Conservation (phyloP, 2,113 vertebrate genomes). For the Beaufortia kweichowensis region DNA sequence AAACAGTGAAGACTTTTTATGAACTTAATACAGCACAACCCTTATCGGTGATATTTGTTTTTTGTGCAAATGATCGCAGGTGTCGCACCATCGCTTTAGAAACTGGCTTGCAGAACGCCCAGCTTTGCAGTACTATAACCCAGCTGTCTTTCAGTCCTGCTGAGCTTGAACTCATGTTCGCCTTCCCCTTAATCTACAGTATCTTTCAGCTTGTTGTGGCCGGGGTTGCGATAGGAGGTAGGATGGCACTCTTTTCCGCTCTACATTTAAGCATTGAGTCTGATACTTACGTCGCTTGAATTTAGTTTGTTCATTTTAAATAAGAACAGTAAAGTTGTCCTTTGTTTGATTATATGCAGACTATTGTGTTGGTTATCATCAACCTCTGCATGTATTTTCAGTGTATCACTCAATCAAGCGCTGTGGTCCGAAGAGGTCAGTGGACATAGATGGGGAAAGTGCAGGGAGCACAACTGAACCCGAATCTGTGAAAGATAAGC, state of each 20-base stretch:
- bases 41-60: background rate
- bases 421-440: background rate
- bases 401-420: slow-evolving; percentile 74
- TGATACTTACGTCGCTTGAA: background rate
- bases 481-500: slow-evolving; percentile 26
- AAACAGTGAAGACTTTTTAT: too few relatives aligned
- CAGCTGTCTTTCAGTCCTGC: slow-evolving; percentile 86
- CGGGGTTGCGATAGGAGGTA: slow-evolving; percentile 75
- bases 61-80: slow-evolving; percentile 63
- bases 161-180: slow-evolving; percentile 86
- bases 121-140: slow-evolving; percentile 91
- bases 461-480: slow-evolving; percentile 48
- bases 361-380: background rate
- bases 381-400: slow-evolving; percentile 60
- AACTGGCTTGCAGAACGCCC: slow-evolving; percentile 92
- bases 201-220: slow-evolving; percentile 86
- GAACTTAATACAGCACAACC: too few relatives aligned
- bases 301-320: background rate
- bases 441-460: slow-evolving; percentile 47
- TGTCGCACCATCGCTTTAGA: slow-evolving; percentile 93
- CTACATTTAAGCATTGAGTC: background rate
- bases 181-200: slow-evolving; percentile 94
- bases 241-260: slow-evolving; percentile 45
- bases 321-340: background rate
- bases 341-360: background rate